These are phyloP conservation scores for Luscinia megarhynchos DNA, from an alignment of 2,797 vertebrate genomes.

Conservation along the genomic window DNA sequence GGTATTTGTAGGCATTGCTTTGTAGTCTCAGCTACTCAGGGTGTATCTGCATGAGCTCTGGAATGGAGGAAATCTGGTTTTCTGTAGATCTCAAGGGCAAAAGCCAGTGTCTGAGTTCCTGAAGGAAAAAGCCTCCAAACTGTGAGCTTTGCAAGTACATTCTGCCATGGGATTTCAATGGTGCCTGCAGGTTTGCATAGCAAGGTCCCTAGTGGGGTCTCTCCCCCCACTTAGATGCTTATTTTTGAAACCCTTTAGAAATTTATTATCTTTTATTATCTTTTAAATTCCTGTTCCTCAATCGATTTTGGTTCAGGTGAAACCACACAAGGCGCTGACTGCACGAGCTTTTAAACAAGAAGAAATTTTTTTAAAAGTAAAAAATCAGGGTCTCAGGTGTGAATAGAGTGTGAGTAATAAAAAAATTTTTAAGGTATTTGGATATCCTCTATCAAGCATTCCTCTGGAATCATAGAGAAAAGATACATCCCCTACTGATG, in stretches of 20 bases:
- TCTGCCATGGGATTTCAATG: neutral
- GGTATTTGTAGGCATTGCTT: neutral
- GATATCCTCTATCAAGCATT: neutral
- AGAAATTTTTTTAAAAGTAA: accelerated
- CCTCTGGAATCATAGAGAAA: neutral
- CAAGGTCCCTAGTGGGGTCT: neutral
- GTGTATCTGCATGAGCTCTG: neutral
- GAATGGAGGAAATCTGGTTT: slow-evolving; percentile 36
- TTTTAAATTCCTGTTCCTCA: neutral
- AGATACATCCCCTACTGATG: neutral
- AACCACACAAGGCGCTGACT: neutral
- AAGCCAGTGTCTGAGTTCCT: neutral
- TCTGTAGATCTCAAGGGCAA: neutral
- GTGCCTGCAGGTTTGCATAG: neutral
- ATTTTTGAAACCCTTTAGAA: neutral
- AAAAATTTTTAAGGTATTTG: neutral
- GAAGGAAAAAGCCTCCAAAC: neutral
- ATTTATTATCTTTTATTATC: neutral
- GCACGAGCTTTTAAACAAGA: neutral
- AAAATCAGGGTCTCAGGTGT: neutral
- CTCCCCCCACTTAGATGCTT: neutral
- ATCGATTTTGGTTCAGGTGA: neutral
- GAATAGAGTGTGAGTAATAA: neutral
- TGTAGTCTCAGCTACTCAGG: neutral
- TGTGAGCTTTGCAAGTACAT: neutral